Percentiles rank a stretch among this genome's conserved stretches.
phyloP scores from a whole-genome alignment of 2,113 vertebrate species.

The Puntigrus tetrazona region DNA sequence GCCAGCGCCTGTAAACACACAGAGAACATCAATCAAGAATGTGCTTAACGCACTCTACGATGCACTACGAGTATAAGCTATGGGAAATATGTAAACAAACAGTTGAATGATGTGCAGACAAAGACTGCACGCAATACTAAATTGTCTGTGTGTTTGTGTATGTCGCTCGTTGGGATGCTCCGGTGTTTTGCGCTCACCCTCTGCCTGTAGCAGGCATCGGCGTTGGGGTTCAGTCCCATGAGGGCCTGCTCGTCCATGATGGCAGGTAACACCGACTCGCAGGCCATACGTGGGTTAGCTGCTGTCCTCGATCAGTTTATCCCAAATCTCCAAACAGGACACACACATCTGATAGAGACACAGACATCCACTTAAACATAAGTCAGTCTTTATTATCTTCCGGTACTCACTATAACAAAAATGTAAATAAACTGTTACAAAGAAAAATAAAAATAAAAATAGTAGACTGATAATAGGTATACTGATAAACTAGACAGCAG shows the following conservation, averaged over 20 bases:
- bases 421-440: background rate
- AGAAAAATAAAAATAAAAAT: background rate
- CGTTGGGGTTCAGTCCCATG: conserved; percentile 94
- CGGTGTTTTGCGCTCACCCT: conserved; percentile 75
- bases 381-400: too few species aligned
- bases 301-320: conserved; percentile 67
- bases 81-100: background rate
- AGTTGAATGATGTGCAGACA: background rate
- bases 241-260: conserved; percentile 99
- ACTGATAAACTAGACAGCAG: background rate
- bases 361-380: background rate
- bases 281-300: conserved; percentile 79
- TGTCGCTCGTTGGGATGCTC: background rate
- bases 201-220: conserved; percentile 91
- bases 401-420: background rate
- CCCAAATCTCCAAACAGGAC: conserved; percentile 74
- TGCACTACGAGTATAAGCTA: background rate
- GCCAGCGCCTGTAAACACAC: conserved; percentile 81
- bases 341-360: conserved; percentile 79
- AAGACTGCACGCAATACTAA: background rate
- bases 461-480: background rate
- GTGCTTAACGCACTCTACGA: background rate
- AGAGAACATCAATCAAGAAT: background rate
- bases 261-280: conserved; percentile 74
- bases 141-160: background rate